phyloP scores from a whole-genome alignment of 1,140 invertebrate genomes.

The Papilio dardanus region DNA sequence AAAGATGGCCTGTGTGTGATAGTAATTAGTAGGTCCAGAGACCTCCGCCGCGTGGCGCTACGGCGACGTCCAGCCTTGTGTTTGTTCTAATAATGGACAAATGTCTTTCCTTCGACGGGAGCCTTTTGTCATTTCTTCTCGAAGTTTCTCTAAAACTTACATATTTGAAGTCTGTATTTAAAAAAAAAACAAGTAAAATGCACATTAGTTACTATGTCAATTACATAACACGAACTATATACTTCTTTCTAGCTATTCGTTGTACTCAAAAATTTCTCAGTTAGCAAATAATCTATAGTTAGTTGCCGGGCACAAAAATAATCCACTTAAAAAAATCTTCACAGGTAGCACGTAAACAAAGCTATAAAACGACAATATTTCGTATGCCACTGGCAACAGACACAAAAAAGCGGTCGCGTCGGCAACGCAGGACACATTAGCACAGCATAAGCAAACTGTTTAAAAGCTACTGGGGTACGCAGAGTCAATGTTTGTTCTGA shows the following conservation, averaged over 20 bases:
- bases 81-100: slow-evolving; percentile 37
- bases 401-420: slow-evolving; percentile 27
- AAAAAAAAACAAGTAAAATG: no score
- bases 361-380: slow-evolving; percentile 17
- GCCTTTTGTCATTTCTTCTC: slow-evolving; percentile 8
- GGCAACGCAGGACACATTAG: slow-evolving; percentile 61
- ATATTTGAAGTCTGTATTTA: no score
- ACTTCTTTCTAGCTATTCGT: no score
- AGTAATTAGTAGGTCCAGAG: slow-evolving; percentile 61
- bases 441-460: slow-evolving; percentile 63
- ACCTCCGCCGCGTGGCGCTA: slow-evolving; percentile 71
- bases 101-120: slow-evolving; percentile 11
- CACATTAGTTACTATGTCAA: no score
- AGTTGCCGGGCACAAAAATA: not conserved
- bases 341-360: not conserved
- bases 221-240: no score
- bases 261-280: not conserved
- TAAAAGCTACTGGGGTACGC: slow-evolving; percentile 77
- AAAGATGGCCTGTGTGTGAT: slow-evolving; percentile 61
- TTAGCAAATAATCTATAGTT: not conserved
- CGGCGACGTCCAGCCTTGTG: slow-evolving; percentile 36
- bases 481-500: slow-evolving; percentile 65
- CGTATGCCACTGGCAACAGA: slow-evolving; percentile 18
- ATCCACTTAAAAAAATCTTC: not conserved
- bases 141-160: not conserved